Percentiles rank a stretch among this genome's conserved stretches.
Conservation (phyloP, 2,113 vertebrate genomes). For the Xenopus tropicalis region UCB_Xtro_10.0 CM004444.2:89435001-89435500, state of each 20-base stretch:
- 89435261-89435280: not conserved
- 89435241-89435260: not conserved
- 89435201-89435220: not conserved
- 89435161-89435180: not conserved
- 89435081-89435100: conserved; percentile 78
- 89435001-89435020: not conserved
- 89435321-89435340: conserved; percentile 49
- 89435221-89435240: not conserved
- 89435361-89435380: conserved; percentile 52
- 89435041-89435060: conserved; percentile 79
- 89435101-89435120: conserved; percentile 76
- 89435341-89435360: conserved; percentile 54
- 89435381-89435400: conserved; percentile 66
- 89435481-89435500: conserved; percentile 95
- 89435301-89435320: conserved; percentile 53
- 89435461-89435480: conserved; percentile 88
- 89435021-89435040: conserved; percentile 56
- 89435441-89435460: conserved; percentile 82
- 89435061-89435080: conserved; percentile 80
- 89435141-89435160: not conserved
- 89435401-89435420: conserved; percentile 83
- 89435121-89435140: conserved; percentile 16
- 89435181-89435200: not conserved
- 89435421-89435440: conserved; percentile 90
- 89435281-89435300: conserved; percentile 53